Conservation (phyloP, 2,797 vertebrate genomes). For the Ceryle rudis region DNA sequence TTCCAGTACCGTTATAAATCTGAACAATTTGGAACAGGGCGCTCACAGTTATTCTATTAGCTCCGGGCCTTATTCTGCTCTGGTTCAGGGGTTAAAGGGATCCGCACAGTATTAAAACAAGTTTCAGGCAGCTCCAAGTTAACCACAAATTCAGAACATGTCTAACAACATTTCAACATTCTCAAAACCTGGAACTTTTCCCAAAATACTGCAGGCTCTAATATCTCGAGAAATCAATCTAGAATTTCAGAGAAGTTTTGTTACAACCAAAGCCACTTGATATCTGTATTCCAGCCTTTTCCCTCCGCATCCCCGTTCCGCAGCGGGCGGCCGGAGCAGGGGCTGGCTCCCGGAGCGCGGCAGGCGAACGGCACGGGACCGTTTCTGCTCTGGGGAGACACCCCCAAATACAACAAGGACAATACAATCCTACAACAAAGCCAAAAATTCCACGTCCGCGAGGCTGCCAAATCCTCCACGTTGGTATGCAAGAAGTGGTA, state of each 20-base stretch:
- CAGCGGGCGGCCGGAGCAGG: accelerated
- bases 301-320: accelerated
- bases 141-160: constrained; percentile 68
- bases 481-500: not conserved
- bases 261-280: not conserved
- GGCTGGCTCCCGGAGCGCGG: not conserved
- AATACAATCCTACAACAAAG: not conserved
- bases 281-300: not conserved
- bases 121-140: constrained; percentile 23
- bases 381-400: not conserved
- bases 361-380: accelerated
- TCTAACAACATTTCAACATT: constrained; percentile 47
- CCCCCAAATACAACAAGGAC: not conserved
- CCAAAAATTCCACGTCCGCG: accelerated
- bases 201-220: not conserved
- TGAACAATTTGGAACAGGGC: not conserved
- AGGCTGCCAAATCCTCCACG: not conserved
- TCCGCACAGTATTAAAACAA: constrained; percentile 27
- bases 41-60: not conserved
- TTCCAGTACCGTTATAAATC: not conserved
- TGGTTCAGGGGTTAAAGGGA: constrained; percentile 68
- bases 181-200: constrained; percentile 23
- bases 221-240: not conserved
- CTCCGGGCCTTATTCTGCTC: constrained; percentile 16
- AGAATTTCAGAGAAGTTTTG: not conserved